Evolutionary conservation across 2,888 invertebrate species (phyloP).

Genomic region (Ophion costatus): DNA sequence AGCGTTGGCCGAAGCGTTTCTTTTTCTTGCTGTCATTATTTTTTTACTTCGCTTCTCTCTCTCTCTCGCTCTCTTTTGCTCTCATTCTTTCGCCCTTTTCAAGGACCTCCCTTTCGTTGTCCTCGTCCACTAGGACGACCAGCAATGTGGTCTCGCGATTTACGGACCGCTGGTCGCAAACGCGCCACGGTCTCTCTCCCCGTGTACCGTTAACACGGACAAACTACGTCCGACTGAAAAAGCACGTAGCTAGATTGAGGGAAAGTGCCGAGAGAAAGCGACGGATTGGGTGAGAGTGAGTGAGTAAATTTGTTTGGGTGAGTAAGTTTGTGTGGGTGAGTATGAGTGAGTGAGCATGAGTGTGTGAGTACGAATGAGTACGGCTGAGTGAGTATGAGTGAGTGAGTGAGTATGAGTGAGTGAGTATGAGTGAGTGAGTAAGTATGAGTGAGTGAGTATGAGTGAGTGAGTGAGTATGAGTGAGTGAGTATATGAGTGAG

Average conservation of each 20-base stretch:
- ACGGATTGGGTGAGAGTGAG: conserved; percentile 6
- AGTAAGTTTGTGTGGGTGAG: too few species aligned
- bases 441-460: too few species aligned
- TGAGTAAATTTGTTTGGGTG: too few species aligned
- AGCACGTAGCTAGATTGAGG: conserved; percentile 39
- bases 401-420: too few species aligned
- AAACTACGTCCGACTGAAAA: conserved; percentile 70
- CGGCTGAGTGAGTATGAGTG: not conserved
- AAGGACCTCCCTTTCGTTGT: conserved; percentile 25
- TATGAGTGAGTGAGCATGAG: too few species aligned
- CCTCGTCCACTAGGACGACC: not conserved
- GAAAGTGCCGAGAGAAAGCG: conserved; percentile 32
- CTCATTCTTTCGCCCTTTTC: conserved; percentile 10
- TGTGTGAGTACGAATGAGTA: too few species aligned
- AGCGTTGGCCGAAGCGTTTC: not conserved
- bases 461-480: too few species aligned
- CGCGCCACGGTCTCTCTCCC: conserved; percentile 15
- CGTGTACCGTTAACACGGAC: conserved; percentile 68
- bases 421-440: too few species aligned
- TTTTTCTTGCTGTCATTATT: not conserved
- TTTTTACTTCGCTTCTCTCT: not conserved
- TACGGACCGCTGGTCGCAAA: conserved; percentile 45
- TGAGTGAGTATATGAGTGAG: too few species aligned
- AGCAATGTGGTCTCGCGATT: conserved; percentile 41
- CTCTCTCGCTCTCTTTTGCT: not conserved